phyloP scores from a whole-genome alignment of 1,140 invertebrate species.

The Monochamus saltuarius region DNA sequence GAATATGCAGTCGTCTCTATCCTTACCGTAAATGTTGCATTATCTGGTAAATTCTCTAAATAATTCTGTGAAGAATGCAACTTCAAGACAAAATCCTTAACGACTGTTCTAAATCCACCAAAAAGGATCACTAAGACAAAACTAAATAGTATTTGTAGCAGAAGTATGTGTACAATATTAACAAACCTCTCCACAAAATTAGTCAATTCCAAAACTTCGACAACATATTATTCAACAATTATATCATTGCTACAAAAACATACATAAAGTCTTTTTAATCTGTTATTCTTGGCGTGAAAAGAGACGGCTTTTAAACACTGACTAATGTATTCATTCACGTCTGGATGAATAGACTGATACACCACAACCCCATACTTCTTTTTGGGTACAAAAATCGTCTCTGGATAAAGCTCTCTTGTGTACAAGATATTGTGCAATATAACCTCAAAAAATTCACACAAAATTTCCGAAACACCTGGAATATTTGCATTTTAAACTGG shows the following conservation, averaged over 20 bases:
- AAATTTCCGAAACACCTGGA: constrained; percentile 34
- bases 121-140: constrained; percentile 34
- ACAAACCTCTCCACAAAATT: constrained; percentile 26
- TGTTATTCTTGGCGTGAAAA: constrained; percentile 34
- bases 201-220: constrained; percentile 31
- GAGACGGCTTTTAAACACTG: constrained; percentile 51
- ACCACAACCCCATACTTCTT: constrained; percentile 57
- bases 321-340: constrained; percentile 57
- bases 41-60: constrained; percentile 28
- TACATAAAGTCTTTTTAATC: constrained; percentile 33
- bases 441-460: constrained; percentile 59
- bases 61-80: constrained; percentile 31
- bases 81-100: constrained; percentile 40
- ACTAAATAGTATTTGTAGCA: not conserved
- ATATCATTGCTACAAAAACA: constrained; percentile 28
- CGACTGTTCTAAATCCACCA: constrained; percentile 35
- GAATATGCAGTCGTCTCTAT: constrained; percentile 33
- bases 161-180: not conserved
- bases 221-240: constrained; percentile 33
- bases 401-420: constrained; percentile 57
- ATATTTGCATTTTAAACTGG: not conserved
- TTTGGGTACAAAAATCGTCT: constrained; percentile 55
- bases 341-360: constrained; percentile 56
- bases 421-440: constrained; percentile 57
- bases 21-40: constrained; percentile 39